Evolutionary conservation across 1,140 invertebrate genomes (phyloP).

Genomic region (Aricia agestis): DNA sequence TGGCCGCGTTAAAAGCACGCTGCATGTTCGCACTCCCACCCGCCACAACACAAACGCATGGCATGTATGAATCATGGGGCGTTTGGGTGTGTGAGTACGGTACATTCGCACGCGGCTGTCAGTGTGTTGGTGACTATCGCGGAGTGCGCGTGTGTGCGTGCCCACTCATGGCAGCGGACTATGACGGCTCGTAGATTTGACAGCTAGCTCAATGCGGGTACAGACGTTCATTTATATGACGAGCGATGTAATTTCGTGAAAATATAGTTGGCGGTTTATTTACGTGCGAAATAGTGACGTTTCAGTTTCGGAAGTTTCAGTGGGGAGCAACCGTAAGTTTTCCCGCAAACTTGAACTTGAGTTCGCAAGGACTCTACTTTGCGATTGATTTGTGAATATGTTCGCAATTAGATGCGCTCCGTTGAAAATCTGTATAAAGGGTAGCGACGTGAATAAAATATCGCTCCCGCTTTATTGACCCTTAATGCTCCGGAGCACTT

Average conservation of each 20-base stretch:
- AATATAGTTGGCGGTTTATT: conserved; percentile 60
- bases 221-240: conserved; percentile 72
- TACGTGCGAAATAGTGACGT: conserved; percentile 48
- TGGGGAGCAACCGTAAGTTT: conserved; percentile 40
- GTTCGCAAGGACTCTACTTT: conserved; percentile 36
- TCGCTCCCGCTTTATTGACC: conserved; percentile 50
- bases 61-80: conserved; percentile 62
- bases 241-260: conserved; percentile 66
- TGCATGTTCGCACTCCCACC: conserved; percentile 75
- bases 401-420: conserved; percentile 63
- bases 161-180: conserved; percentile 71
- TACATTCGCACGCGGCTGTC: conserved; percentile 60
- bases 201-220: conserved; percentile 75
- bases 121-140: conserved; percentile 66
- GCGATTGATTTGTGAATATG: conserved; percentile 68
- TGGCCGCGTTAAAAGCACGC: conserved; percentile 71
- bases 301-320: conserved; percentile 26
- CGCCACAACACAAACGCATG: conserved; percentile 58
- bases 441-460: conserved; percentile 65
- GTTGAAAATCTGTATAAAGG: conserved; percentile 58
- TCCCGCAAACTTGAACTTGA: conserved; percentile 61
- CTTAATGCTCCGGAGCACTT: conserved; percentile 45
- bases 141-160: conserved; percentile 60
- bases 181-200: conserved; percentile 76
- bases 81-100: conserved; percentile 52